These are phyloP conservation scores for Circaetus cinerascens DNA, from an alignment of 2,113 vertebrate species.

Conservation along the genomic window DNA sequence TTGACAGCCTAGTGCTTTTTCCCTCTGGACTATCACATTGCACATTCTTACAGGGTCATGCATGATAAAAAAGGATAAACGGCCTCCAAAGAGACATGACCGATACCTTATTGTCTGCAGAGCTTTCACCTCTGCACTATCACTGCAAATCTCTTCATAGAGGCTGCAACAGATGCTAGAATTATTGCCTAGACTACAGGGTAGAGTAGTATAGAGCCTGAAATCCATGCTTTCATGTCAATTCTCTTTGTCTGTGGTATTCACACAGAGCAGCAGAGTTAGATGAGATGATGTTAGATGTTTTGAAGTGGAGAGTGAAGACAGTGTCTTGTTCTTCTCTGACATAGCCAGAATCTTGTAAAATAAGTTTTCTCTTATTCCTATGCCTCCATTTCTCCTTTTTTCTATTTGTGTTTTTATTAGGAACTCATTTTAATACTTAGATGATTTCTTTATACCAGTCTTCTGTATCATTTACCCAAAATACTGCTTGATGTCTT, in stretches of 20 bases:
- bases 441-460: neutral
- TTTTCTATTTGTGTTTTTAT: neutral
- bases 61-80: neutral
- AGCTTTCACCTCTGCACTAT: neutral
- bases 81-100: neutral
- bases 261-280: neutral
- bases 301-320: neutral
- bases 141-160: neutral
- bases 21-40: neutral
- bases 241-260: neutral
- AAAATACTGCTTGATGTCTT: neutral
- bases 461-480: neutral
- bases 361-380: neutral
- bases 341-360: neutral
- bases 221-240: neutral
- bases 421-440: neutral
- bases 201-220: neutral
- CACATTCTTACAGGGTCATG: constrained; percentile 53
- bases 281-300: neutral
- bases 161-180: neutral
- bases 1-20: neutral
- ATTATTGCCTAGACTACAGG: neutral
- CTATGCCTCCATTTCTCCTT: neutral
- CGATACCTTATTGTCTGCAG: neutral
- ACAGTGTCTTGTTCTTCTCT: neutral